Evolutionary conservation across 53 echinoderm and acorn worm species (phyloP).

Genomic region (Antedon mediterranea): DNA sequence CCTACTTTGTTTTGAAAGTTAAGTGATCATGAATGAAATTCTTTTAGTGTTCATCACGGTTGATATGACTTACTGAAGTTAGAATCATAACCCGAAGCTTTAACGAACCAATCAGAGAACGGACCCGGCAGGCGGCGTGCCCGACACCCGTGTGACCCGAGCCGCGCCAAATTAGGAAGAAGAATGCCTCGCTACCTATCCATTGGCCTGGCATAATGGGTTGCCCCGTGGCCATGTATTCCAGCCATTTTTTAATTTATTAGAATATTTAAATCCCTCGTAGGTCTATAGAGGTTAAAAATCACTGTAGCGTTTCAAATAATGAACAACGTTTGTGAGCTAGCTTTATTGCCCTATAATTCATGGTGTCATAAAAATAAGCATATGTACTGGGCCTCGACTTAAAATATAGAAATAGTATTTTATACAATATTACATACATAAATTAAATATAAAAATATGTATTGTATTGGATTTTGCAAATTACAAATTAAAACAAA

Average conservation of each 20-base stretch:
- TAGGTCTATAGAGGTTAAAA: background rate
- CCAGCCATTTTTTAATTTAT: background rate
- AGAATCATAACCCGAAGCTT: background rate
- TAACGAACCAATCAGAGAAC: background rate
- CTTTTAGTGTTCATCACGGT: background rate
- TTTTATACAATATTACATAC: too few species aligned
- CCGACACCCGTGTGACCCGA: background rate
- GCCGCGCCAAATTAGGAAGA: background rate
- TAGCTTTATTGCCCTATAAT: too few species aligned
- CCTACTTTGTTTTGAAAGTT: too few species aligned
- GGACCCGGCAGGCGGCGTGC: background rate
- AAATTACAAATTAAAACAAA: too few species aligned
- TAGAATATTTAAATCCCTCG: background rate
- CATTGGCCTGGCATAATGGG: background rate
- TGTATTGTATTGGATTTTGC: too few species aligned
- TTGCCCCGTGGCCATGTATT: background rate
- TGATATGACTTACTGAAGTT: background rate
- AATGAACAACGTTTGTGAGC: too few species aligned
- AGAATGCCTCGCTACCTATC: background rate
- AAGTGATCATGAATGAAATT: background rate
- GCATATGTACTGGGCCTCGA: too few species aligned
- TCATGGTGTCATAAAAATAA: too few species aligned
- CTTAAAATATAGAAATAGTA: too few species aligned
- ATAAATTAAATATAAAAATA: too few species aligned
- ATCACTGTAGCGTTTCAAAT: too few species aligned